Conservation (phyloP, 1,140 invertebrate genomes). For the Druon quercuslanigerum region DNA sequence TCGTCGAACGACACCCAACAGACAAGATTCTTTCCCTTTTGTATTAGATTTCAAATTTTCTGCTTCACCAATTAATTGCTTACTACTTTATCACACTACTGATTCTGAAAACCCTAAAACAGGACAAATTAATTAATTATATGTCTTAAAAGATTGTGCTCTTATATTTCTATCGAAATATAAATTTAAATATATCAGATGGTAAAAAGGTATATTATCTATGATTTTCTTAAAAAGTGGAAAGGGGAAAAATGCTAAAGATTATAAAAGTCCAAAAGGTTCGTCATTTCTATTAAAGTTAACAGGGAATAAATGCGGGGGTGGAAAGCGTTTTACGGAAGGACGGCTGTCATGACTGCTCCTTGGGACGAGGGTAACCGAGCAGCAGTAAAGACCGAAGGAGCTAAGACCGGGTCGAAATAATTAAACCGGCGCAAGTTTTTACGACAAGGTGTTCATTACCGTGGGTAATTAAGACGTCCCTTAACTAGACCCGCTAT, state of each 20-base stretch:
- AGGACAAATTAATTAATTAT: too few relatives aligned
- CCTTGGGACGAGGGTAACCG: conserved; percentile 47
- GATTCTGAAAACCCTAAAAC: too few relatives aligned
- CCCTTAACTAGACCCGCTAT: conserved; percentile 75
- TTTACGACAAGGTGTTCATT: conserved; percentile 77
- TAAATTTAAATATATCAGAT: too few relatives aligned
- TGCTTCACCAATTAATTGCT: not conserved
- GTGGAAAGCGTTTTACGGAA: conserved; percentile 24
- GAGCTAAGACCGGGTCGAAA: conserved; percentile 62
- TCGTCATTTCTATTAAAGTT: conserved; percentile 13
- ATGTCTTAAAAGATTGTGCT: too few relatives aligned
- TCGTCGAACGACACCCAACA: conserved; percentile 57
- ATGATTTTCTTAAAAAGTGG: not conserved
- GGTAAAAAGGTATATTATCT: not conserved
- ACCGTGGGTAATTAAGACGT: conserved; percentile 77
- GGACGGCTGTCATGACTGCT: conserved; percentile 24
- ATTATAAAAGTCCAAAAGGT: not conserved
- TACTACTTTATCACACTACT: too few relatives aligned
- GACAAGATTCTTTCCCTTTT: conserved; percentile 45
- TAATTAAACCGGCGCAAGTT: conserved; percentile 76
- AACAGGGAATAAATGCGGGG: not conserved
- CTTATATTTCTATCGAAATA: too few relatives aligned
- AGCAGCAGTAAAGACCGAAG: conserved; percentile 46
- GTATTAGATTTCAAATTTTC: not conserved
- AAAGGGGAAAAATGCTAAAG: not conserved